Conservation (phyloP, 1,140 invertebrate genomes). For the Augochlora pura region DNA sequence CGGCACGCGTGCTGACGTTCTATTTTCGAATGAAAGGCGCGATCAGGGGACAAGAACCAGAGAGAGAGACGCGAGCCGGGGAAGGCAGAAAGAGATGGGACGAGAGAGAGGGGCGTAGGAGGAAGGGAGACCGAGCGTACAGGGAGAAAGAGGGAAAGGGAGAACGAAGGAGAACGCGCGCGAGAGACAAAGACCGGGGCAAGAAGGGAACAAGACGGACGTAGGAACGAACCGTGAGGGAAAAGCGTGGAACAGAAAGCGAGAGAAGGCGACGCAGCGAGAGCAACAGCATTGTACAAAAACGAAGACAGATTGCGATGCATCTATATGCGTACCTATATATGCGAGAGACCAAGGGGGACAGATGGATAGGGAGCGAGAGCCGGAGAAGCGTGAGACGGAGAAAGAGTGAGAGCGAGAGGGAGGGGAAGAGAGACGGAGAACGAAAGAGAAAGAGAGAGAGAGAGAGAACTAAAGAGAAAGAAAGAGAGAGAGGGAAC, state of each 20-base stretch:
- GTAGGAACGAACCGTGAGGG: slow-evolving; percentile 37
- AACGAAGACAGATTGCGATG: slow-evolving; percentile 45
- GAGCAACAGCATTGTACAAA: slow-evolving; percentile 38
- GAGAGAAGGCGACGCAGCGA: slow-evolving; percentile 38
- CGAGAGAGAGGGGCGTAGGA: slow-evolving; percentile 40
- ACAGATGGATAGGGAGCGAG: slow-evolving; percentile 9
- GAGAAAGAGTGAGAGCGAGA: slow-evolving; percentile 5
- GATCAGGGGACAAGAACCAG: slow-evolving; percentile 69
- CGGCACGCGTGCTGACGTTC: slow-evolving; percentile 73
- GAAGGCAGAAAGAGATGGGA: slow-evolving; percentile 19
- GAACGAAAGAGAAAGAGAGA: slow-evolving; percentile 2
- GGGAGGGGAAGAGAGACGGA: background rate
- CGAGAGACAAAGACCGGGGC: slow-evolving; percentile 27
- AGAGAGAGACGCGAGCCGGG: slow-evolving; percentile 47
- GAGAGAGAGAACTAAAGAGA: background rate
- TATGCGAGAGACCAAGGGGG: slow-evolving; percentile 12
- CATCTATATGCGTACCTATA: slow-evolving; percentile 5
- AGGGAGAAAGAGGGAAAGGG: slow-evolving; percentile 7
- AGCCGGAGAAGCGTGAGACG: too few species aligned
- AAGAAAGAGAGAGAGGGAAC: slow-evolving; percentile 13
- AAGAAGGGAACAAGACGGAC: slow-evolving; percentile 29
- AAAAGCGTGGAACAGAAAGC: slow-evolving; percentile 35
- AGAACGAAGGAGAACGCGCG: slow-evolving; percentile 9
- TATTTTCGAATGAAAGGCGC: slow-evolving; percentile 77
- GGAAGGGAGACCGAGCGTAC: slow-evolving; percentile 24